phyloP scores from a whole-genome alignment of 1,140 invertebrate genomes.

The Arctopsyche grandis region DNA sequence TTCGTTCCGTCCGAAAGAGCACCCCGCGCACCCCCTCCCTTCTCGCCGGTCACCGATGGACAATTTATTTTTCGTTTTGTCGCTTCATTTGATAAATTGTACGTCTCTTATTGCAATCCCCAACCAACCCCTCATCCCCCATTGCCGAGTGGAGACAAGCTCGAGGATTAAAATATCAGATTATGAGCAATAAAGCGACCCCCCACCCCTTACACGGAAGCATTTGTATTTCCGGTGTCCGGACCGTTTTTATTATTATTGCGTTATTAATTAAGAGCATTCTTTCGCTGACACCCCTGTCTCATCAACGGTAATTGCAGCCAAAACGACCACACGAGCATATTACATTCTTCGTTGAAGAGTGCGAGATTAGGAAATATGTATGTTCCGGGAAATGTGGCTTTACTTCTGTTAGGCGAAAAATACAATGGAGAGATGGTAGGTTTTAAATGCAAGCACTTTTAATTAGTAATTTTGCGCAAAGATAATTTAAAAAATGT shows the following conservation, averaged over 20 bases:
- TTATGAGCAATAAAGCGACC: constrained; percentile 31
- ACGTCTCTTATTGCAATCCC: constrained; percentile 35
- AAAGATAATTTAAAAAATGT: too few relatives aligned
- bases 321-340: background rate
- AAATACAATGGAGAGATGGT: too few relatives aligned
- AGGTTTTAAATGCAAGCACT: too few relatives aligned
- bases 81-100: constrained; percentile 51
- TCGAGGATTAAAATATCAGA: constrained; percentile 43
- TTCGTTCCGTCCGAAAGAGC: constrained; percentile 44
- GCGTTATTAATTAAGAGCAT: constrained; percentile 23
- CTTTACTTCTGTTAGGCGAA: too few relatives aligned
- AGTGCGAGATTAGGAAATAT: too few relatives aligned
- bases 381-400: too few relatives aligned
- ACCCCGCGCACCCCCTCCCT: background rate
- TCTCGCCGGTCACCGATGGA: constrained; percentile 11
- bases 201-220: background rate
- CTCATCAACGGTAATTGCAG: background rate
- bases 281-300: constrained; percentile 6
- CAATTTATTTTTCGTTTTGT: constrained; percentile 53
- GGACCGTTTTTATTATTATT: constrained; percentile 23
- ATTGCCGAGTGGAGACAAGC: background rate
- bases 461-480: too few relatives aligned
- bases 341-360: constrained; percentile 13
- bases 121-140: background rate
- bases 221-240: background rate